phyloP scores from a whole-genome alignment of 2,888 invertebrate species.

The Lamproptera curius region DNA sequence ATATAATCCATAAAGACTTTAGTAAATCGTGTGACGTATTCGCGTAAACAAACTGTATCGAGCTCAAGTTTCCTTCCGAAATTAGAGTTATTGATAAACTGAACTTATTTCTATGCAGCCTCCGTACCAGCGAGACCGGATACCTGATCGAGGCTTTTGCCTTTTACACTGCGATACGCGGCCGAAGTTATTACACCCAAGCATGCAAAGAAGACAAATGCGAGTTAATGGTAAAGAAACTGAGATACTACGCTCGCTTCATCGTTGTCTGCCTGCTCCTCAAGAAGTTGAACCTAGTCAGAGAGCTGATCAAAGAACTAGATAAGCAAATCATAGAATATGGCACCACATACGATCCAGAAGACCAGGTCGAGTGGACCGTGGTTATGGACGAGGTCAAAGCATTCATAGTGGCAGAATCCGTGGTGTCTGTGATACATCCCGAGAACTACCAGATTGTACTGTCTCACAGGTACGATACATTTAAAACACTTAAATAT shows the following conservation, averaged over 20 bases:
- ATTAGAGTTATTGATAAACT: too few species aligned
- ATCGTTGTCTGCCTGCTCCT: constrained; percentile 96
- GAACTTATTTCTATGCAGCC: constrained; percentile 65
- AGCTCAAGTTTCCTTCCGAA: too few species aligned
- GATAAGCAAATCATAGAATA: constrained; percentile 97
- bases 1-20: too few species aligned
- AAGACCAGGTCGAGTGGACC: constrained; percentile 97
- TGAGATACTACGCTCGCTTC: constrained; percentile 96
- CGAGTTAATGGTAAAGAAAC: constrained; percentile 97
- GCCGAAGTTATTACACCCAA: constrained; percentile 95
- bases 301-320: constrained; percentile 94
- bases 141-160: constrained; percentile 97
- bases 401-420: constrained; percentile 95
- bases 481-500: too few species aligned
- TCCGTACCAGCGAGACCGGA: constrained; percentile 97
- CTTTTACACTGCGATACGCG: constrained; percentile 96
- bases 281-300: constrained; percentile 94
- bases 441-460: constrained; percentile 91
- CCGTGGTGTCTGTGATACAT: constrained; percentile 91
- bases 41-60: too few species aligned
- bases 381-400: constrained; percentile 96
- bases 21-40: too few species aligned
- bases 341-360: constrained; percentile 96
- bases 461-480: constrained; percentile 90
- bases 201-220: constrained; percentile 96